Percentiles rank a stretch among this genome's conserved stretches.
phyloP scores from a whole-genome alignment of 2,888 invertebrate species.

The Acronicta alni region DNA sequence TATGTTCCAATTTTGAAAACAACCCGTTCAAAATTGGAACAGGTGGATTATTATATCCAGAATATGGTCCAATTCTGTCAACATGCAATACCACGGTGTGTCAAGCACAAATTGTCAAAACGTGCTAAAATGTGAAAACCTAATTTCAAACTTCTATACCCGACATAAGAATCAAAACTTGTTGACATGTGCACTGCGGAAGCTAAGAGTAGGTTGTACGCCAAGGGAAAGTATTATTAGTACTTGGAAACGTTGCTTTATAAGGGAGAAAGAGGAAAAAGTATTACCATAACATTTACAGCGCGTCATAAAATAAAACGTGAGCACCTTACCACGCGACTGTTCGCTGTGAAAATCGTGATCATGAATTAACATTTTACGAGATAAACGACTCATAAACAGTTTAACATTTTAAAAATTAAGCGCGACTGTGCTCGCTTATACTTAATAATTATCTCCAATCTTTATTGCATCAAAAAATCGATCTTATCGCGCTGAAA shows the following conservation, averaged over 20 bases:
- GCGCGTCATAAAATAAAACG: slow-evolving; percentile 33
- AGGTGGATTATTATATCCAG: too few species aligned
- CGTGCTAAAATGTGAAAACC: too few species aligned
- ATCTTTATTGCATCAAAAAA: slow-evolving; percentile 10
- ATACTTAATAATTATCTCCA: slow-evolving; percentile 35
- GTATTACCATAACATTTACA: slow-evolving; percentile 15
- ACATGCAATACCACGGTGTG: too few species aligned
- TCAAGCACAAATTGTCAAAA: too few species aligned
- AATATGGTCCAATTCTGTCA: too few species aligned
- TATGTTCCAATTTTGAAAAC: too few species aligned
- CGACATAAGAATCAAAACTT: too few species aligned
- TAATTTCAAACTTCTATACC: too few species aligned
- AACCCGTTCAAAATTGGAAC: too few species aligned
- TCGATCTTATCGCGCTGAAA: slow-evolving; percentile 6
- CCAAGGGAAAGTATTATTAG: neutral
- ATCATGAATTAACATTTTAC: slow-evolving; percentile 60
- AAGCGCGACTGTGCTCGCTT: slow-evolving; percentile 23
- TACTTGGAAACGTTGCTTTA: slow-evolving; percentile 1
- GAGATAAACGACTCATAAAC: slow-evolving; percentile 53
- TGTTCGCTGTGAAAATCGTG: slow-evolving; percentile 48
- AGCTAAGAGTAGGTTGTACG: too few species aligned
- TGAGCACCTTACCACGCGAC: slow-evolving; percentile 36
- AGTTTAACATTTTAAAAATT: slow-evolving; percentile 56
- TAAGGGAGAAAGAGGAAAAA: slow-evolving; percentile 7
- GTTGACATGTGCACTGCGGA: too few species aligned